Evolutionary conservation across 2,113 vertebrate species (phyloP).

Genomic region (Eubucco bourcierii): DNA sequence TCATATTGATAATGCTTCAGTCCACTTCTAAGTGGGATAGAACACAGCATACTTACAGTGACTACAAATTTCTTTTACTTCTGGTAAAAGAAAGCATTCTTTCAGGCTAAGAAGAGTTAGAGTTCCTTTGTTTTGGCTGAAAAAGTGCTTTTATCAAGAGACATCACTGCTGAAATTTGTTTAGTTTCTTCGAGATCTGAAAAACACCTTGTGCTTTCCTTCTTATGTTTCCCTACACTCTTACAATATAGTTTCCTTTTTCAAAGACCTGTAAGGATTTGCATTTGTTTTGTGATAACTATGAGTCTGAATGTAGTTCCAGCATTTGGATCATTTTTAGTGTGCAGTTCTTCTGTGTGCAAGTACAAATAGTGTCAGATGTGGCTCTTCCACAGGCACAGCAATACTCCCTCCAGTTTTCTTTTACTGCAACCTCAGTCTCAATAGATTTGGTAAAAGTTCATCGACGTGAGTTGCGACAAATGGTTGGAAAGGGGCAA

Average conservation of each 20-base stretch:
- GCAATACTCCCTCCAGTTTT: neutral
- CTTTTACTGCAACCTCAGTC: neutral
- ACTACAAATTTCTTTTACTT: neutral
- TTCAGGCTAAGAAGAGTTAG: neutral
- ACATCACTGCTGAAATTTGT: neutral
- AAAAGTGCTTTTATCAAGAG: neutral
- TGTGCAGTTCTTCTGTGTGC: neutral
- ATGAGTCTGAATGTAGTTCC: neutral
- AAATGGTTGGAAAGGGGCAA: neutral
- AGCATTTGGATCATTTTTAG: neutral
- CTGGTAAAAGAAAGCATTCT: neutral
- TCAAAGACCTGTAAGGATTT: neutral
- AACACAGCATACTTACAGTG: neutral
- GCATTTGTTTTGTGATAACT: neutral
- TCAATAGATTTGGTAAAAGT: neutral
- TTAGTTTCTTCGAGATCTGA: neutral
- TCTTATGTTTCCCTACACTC: neutral
- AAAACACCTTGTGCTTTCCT: neutral
- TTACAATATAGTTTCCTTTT: neutral
- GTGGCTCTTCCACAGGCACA: neutral
- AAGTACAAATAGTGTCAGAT: neutral
- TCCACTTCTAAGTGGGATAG: neutral
- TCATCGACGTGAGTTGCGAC: neutral
- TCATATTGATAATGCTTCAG: neutral
- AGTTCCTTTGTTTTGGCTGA: neutral